phyloP scores from a whole-genome alignment of 64 coral and sea anemone species.

The Actinia equina region DNA sequence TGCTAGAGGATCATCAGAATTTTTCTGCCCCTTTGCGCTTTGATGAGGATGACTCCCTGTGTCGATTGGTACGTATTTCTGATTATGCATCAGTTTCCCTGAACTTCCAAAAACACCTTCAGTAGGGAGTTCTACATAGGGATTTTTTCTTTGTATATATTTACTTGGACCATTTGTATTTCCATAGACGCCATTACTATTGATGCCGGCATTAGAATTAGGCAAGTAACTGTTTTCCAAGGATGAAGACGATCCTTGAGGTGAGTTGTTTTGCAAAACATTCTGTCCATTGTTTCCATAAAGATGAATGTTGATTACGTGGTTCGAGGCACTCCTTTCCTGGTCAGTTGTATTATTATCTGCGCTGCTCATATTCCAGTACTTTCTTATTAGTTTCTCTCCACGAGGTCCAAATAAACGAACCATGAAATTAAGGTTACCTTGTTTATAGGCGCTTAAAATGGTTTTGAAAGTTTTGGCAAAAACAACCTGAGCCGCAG shows the following conservation, averaged over 20 bases:
- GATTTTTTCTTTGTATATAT: background rate
- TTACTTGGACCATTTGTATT: background rate
- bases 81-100: background rate
- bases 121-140: background rate
- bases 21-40: background rate
- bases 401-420: conserved; percentile 6
- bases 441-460: conserved; percentile 1
- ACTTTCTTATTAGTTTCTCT: background rate
- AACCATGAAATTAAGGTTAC: background rate
- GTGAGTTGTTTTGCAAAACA: background rate
- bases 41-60: background rate
- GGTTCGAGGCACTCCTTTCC: background rate
- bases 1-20: background rate
- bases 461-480: conserved; percentile 20
- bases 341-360: background rate
- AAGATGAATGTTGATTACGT: conserved; percentile 29
- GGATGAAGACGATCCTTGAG: background rate
- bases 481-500: background rate
- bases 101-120: background rate
- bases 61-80: background rate
- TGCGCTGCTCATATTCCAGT: background rate
- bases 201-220: background rate
- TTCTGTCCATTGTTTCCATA: conserved; percentile 10
- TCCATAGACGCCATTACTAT: background rate
- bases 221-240: background rate